Evolutionary conservation across 2,113 vertebrate species (phyloP).

Genomic region (Cercocebus atys): DNA sequence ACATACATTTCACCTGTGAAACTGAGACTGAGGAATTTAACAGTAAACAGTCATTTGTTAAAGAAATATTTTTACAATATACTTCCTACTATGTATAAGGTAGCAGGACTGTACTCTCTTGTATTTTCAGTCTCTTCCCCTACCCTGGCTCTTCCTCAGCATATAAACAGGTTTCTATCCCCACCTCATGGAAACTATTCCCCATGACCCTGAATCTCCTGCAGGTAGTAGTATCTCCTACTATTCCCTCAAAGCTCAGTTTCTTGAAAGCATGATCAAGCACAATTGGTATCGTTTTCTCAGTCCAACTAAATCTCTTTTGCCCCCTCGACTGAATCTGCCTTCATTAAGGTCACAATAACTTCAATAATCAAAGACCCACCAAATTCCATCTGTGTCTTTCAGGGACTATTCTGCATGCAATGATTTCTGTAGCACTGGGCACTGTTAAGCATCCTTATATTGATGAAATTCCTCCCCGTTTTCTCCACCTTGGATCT

Average conservation of each 20-base stretch:
- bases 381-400: background rate
- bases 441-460: background rate
- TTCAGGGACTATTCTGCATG: background rate
- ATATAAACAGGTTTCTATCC: background rate
- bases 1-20: background rate
- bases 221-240: background rate
- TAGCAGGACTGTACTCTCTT: background rate
- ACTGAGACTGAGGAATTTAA: background rate
- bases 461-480: background rate
- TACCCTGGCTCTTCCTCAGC: background rate
- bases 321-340: background rate
- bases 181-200: background rate
- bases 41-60: background rate
- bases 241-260: background rate
- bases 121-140: background rate
- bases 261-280: background rate
- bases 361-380: background rate
- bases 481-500: background rate
- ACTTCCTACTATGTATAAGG: background rate
- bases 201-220: background rate
- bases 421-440: background rate
- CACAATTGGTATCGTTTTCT: background rate
- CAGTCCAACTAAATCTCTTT: background rate
- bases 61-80: background rate
- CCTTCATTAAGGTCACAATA: background rate